phyloP scores from a whole-genome alignment of 2,888 invertebrate species.

The Thyatira batis region DNA sequence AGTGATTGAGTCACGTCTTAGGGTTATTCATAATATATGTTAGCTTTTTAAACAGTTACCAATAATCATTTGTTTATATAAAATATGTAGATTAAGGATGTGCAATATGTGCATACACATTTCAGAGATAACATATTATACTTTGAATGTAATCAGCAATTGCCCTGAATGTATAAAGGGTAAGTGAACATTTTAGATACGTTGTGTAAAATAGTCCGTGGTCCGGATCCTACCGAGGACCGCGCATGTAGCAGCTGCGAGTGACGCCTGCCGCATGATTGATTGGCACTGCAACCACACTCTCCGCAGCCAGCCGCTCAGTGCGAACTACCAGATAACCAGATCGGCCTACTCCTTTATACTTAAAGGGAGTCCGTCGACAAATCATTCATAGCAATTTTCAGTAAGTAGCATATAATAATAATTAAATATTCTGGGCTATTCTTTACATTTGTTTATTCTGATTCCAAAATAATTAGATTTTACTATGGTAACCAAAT shows the following conservation, averaged over 20 bases:
- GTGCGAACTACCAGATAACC: slow-evolving; percentile 10
- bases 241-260: slow-evolving; percentile 11
- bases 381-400: slow-evolving; percentile 6
- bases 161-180: too few relatives aligned
- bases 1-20: too few relatives aligned
- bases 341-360: slow-evolving; percentile 7
- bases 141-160: too few relatives aligned
- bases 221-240: neutral
- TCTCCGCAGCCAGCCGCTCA: slow-evolving; percentile 22
- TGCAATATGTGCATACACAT: too few relatives aligned
- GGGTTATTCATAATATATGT: too few relatives aligned
- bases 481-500: too few relatives aligned
- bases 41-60: too few relatives aligned
- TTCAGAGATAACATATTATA: too few relatives aligned
- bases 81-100: too few relatives aligned
- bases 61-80: too few relatives aligned
- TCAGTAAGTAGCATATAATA: neutral
- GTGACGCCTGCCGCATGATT: slow-evolving; percentile 41
- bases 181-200: slow-evolving; percentile 21
- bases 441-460: too few relatives aligned
- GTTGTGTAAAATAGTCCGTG: neutral
- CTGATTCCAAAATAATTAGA: too few relatives aligned
- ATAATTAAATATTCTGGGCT: neutral
- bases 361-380: slow-evolving; percentile 4
- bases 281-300: slow-evolving; percentile 40